These are phyloP conservation scores for Drosophila oshimai DNA, from an alignment of 1,140 invertebrate genomes.

Conservation along the genomic window DNA sequence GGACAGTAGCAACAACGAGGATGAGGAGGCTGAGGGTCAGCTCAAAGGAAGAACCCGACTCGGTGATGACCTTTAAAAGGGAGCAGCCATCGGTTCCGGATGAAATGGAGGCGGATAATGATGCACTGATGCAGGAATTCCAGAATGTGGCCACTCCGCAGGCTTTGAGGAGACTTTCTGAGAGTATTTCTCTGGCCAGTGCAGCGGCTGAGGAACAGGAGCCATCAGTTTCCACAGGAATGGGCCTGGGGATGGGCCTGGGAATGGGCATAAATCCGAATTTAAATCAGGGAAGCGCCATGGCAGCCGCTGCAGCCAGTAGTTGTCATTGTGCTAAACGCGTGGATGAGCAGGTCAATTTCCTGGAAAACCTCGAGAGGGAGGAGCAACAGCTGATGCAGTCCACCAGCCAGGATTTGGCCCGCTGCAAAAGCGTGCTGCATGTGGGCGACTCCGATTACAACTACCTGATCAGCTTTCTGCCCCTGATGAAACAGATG, in stretches of 20 bases:
- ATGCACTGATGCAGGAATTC: slow-evolving; percentile 65
- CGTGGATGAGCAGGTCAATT: slow-evolving; percentile 75
- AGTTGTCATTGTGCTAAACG: slow-evolving; percentile 70
- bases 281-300: slow-evolving; percentile 1
- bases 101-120: slow-evolving; percentile 70
- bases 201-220: slow-evolving; percentile 58
- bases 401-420: slow-evolving; percentile 71
- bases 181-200: slow-evolving; percentile 64
- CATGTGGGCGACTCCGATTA: slow-evolving; percentile 78
- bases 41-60: slow-evolving; percentile 11
- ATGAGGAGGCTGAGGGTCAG: slow-evolving; percentile 20
- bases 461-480: slow-evolving; percentile 75
- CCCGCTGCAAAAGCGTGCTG: slow-evolving; percentile 58
- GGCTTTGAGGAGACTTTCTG: slow-evolving; percentile 63
- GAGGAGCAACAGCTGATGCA: slow-evolving; percentile 77
- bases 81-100: slow-evolving; percentile 20
- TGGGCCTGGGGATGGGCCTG: not conserved
- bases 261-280: not conserved
- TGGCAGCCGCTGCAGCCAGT: slow-evolving; percentile 44
- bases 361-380: slow-evolving; percentile 61
- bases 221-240: not conserved
- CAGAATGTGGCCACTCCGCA: slow-evolving; percentile 66
- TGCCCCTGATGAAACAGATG: slow-evolving; percentile 80
- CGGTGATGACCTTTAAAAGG: slow-evolving; percentile 31
- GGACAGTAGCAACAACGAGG: slow-evolving; percentile 47